Base-by-base conservation (phyloP, 2,888 invertebrate genomes). In the Lepidonotus clava region DNA sequence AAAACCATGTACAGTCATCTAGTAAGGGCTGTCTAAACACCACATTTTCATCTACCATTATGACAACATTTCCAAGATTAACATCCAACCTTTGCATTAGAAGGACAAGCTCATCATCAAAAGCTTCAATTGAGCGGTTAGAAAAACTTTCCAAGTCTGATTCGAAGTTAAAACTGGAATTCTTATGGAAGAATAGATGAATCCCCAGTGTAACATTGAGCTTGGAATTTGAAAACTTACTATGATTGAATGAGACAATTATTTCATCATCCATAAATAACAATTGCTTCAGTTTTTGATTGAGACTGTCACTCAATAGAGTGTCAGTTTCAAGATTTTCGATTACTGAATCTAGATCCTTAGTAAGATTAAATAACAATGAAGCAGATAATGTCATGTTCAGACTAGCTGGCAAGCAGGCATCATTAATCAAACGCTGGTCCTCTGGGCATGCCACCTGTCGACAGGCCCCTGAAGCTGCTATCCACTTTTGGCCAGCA, bases 161-260 rank as follows among this genome's bases (percentile, higher is more conserved):
- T 41, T 38, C 24, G n/a, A 76, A 41, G n/a, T 76, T 76, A 18
- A 76, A 76, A 36, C 38, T 76, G 18, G 76, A 76, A 76, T 76
- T 76, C 6, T 21, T 41, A 21, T 38, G 21, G 66, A 66, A 66
- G 28, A 28, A 24, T 24, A 66, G 66, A 14, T 32, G 66, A 24
- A 24, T 24, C 32, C 0, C 66, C 28, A 66, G 66, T 14, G 66
- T 24, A 24, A 66, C 28, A 66, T 66, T 66, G 5, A 66, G 24
- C 21, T 1, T 32, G 32, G 4, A 66, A 28, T 66, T 32, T 28
- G 32, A 28, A n/a, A n/a, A n/a, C n/a, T n/a, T n/a, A n/a, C 6
- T 14, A 24, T 28, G 66, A 5, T 66, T 11, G 46, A 46, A 18
- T 46, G 46, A 46, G 18, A 46, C 18, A 46, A 46, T 18, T 46